These are phyloP conservation scores for Rhagium mordax DNA, from an alignment of 2,888 invertebrate genomes.

Conservation along the genomic window DNA sequence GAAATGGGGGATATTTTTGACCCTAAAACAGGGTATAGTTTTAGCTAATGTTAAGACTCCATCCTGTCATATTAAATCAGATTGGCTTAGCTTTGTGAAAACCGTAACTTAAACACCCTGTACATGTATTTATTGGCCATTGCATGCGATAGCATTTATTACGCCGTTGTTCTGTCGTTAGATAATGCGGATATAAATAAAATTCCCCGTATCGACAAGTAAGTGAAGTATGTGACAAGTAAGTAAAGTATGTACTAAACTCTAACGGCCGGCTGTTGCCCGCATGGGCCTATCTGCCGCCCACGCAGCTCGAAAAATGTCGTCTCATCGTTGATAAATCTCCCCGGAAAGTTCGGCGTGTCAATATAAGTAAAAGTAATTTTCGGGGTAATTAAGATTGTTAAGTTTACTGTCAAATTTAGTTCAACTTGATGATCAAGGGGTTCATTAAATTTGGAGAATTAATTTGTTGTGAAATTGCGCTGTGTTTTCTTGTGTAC, in stretches of 20 bases:
- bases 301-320: not conserved
- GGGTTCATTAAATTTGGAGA: constrained; percentile 12
- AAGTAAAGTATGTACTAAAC: too few species aligned
- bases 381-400: constrained; percentile 2
- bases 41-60: too few species aligned
- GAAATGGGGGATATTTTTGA: too few species aligned
- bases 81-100: too few species aligned
- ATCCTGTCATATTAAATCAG: too few species aligned
- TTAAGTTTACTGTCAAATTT: constrained; percentile 11
- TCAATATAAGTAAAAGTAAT: constrained; percentile 1
- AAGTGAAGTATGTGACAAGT: too few species aligned
- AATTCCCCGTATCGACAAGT: not conserved
- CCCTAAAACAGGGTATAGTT: too few species aligned
- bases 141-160: too few species aligned
- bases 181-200: not conserved
- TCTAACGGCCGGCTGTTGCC: not conserved
- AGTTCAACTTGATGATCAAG: constrained; percentile 3
- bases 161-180: too few species aligned
- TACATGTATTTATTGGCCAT: too few species aligned
- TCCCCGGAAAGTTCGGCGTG: not conserved
- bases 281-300: not conserved
- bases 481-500: not conserved
- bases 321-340: not conserved
- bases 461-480: constrained; percentile 14
- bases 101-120: too few species aligned